These are phyloP conservation scores for Danio albolineatus DNA, from an alignment of 2,797 vertebrate species.

Conservation along the genomic window DNA sequence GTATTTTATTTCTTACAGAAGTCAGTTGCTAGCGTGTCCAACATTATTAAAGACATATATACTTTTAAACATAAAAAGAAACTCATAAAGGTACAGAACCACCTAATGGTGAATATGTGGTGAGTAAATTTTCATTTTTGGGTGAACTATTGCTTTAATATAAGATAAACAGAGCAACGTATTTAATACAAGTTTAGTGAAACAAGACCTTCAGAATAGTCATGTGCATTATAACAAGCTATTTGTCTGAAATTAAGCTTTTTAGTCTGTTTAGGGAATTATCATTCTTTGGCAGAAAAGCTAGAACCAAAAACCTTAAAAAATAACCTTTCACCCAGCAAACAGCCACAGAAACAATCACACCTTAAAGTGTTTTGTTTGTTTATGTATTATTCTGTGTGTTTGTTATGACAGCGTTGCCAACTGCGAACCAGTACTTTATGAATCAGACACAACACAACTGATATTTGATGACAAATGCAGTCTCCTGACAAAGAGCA, in stretches of 20 bases:
- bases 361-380: neutral
- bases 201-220: neutral
- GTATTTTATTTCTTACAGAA: too few species aligned
- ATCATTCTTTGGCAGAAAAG: slow-evolving; percentile 33
- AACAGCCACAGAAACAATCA: slow-evolving; percentile 7
- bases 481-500: neutral
- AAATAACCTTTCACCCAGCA: neutral
- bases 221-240: slow-evolving; percentile 10
- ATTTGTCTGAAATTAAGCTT: slow-evolving; percentile 31
- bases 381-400: neutral
- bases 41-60: too few species aligned
- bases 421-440: neutral
- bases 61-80: too few species aligned
- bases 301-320: neutral
- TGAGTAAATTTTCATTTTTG: too few species aligned
- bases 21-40: too few species aligned
- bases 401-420: slow-evolving; percentile 1
- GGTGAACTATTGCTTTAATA: too few species aligned
- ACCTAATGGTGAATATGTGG: too few species aligned
- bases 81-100: too few species aligned
- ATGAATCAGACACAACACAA: neutral
- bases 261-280: slow-evolving; percentile 33
- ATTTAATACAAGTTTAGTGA: neutral
- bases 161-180: neutral
- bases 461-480: too few species aligned